Evolutionary conservation across 2,888 invertebrate genomes (phyloP).

Genomic region (Rhabditoides inermis): DNA sequence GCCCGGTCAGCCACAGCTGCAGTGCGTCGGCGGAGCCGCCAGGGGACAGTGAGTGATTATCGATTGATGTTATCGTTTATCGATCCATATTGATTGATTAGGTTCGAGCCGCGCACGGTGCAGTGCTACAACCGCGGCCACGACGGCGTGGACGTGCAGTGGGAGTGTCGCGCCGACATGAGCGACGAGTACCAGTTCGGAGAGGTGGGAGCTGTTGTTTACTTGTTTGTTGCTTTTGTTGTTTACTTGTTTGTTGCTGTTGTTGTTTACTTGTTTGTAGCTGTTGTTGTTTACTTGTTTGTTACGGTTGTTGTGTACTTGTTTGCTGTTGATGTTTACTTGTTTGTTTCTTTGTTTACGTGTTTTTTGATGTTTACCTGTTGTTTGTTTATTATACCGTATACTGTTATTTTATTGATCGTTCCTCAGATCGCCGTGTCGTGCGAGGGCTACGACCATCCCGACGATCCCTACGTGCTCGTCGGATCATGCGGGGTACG

Average conservation of each 20-base stretch:
- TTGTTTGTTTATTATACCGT: no score
- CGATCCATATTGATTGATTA: no score
- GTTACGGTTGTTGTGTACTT: neutral
- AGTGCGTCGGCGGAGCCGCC: constrained; percentile 59
- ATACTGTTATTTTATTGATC: no score
- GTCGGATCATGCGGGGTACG: constrained; percentile 61
- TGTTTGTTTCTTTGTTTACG: no score
- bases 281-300: no score
- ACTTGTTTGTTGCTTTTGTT: no score
- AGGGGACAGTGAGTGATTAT: no score
- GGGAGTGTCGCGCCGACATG: constrained; percentile 47
- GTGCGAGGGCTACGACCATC: constrained; percentile 61
- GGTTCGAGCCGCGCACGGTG: constrained; percentile 51
- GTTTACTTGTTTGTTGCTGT: no score
- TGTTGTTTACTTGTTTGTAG: no score
- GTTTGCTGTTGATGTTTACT: neutral
- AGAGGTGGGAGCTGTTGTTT: constrained; percentile 16
- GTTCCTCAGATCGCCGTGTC: constrained; percentile 57
- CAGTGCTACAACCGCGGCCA: constrained; percentile 61
- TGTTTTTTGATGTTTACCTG: no score
- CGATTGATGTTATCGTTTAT: constrained; percentile 40
- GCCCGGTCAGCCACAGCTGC: constrained; percentile 37
- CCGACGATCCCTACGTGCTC: constrained; percentile 60
- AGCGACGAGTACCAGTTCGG: constrained; percentile 43
- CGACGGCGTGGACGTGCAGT: constrained; percentile 57